A percentile compares a stretch with the other conserved stretches of the same genome.
phyloP scores from a whole-genome alignment of 2,888 invertebrate species.

The Phymatocera aterrima region DNA sequence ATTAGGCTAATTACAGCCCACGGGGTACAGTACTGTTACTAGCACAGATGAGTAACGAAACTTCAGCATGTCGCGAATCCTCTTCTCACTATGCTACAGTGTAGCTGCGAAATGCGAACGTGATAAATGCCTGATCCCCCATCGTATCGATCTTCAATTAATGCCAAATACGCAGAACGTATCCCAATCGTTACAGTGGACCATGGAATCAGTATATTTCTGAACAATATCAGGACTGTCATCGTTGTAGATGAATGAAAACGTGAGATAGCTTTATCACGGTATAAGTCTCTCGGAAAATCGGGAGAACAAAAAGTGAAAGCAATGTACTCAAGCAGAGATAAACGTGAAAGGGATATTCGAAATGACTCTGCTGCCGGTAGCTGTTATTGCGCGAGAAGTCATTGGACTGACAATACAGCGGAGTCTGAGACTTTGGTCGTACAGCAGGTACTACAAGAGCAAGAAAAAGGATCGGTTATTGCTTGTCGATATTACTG shows the following conservation, averaged over 20 bases:
- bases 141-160: neutral
- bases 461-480: neutral
- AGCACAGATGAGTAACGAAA: neutral
- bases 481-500: neutral
- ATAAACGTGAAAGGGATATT: too few relatives aligned
- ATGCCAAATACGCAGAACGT: neutral
- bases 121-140: neutral
- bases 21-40: neutral
- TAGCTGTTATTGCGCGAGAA: too few relatives aligned
- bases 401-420: too few relatives aligned
- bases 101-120: neutral
- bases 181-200: neutral
- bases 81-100: neutral
- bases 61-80: neutral
- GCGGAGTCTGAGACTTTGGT: too few relatives aligned
- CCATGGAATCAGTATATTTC: neutral
- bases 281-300: neutral
- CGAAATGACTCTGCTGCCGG: too few relatives aligned
- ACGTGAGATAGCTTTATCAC: neutral
- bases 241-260: neutral
- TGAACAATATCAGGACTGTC: neutral
- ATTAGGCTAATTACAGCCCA: conserved; percentile 33
- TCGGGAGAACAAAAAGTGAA: neutral
- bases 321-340: neutral
- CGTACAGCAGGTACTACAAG: neutral